Percentiles rank a stretch among this genome's conserved stretches.
These are phyloP conservation scores for Mesaphorura yosii DNA, from an alignment of 1,140 invertebrate genomes.

Conservation along the genomic window DNA sequence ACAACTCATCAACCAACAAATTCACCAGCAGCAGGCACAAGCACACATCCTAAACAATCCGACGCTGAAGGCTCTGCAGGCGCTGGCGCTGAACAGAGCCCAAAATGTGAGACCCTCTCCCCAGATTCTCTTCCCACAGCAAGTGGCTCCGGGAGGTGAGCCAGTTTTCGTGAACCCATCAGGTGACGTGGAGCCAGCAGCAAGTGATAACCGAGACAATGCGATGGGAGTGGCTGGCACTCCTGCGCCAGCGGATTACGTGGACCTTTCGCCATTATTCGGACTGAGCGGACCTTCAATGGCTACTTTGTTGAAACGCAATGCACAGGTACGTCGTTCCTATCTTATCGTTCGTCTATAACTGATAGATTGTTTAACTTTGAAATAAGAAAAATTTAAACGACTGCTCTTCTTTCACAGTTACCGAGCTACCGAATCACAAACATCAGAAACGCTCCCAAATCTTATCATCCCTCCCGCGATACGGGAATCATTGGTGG, in stretches of 20 bases:
- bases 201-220: neutral
- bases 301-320: too few species aligned
- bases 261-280: conserved; percentile 4
- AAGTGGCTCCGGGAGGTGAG: conserved; percentile 19
- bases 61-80: conserved; percentile 24
- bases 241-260: neutral
- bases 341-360: too few species aligned
- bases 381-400: too few species aligned
- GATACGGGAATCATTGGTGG: too few species aligned
- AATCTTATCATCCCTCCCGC: conserved; percentile 73
- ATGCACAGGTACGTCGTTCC: too few species aligned
- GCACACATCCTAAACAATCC: conserved; percentile 10
- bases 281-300: neutral
- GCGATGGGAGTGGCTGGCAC: neutral
- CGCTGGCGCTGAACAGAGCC: conserved; percentile 22
- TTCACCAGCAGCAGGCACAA: neutral
- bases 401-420: too few species aligned
- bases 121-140: conserved; percentile 21
- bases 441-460: conserved; percentile 77
- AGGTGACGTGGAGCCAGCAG: neutral
- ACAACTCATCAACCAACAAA: too few species aligned
- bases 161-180: too few species aligned
- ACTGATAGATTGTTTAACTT: too few species aligned
- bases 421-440: too few species aligned
- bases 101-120: conserved; percentile 23